Percentiles rank a stretch among this genome's conserved stretches.
phyloP scores from a whole-genome alignment of 2,797 vertebrate species.

The Poeciliopsis infans region DNA sequence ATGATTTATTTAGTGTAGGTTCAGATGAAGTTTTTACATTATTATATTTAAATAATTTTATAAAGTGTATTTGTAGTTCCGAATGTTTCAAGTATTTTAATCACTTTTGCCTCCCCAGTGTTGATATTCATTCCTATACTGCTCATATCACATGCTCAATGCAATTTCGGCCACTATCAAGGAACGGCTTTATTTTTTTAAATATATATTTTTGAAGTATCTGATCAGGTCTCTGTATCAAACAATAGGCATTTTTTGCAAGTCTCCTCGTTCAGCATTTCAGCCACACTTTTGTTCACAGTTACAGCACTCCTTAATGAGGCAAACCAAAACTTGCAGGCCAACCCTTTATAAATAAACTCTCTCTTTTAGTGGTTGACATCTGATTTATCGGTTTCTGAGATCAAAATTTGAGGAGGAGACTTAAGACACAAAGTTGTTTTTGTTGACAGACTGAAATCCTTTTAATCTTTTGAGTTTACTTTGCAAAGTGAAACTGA shows the following conservation, averaged over 20 bases:
- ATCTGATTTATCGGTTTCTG: conserved; percentile 20
- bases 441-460: conserved; percentile 14
- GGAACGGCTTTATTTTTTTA: too few species aligned
- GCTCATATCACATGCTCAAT: too few species aligned
- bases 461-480: conserved; percentile 15
- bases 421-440: not conserved
- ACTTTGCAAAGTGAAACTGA: conserved; percentile 32
- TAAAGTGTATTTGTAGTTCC: too few species aligned
- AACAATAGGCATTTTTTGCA: not conserved
- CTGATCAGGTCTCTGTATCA: too few species aligned
- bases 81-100: too few species aligned
- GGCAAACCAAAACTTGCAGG: not conserved
- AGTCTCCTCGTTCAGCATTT: not conserved
- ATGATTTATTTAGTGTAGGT: too few species aligned
- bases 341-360: conserved; percentile 1
- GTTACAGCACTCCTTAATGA: not conserved
- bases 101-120: too few species aligned
- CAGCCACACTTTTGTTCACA: conserved; percentile 3
- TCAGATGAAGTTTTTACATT: too few species aligned
- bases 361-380: conserved; percentile 10
- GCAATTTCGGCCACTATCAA: too few species aligned
- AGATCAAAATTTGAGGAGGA: conserved; percentile 17
- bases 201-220: too few species aligned
- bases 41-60: too few species aligned
- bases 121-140: too few species aligned